Base-by-base conservation (phyloP, 2,888 invertebrate species). In the Pimpla rufipes region DNA sequence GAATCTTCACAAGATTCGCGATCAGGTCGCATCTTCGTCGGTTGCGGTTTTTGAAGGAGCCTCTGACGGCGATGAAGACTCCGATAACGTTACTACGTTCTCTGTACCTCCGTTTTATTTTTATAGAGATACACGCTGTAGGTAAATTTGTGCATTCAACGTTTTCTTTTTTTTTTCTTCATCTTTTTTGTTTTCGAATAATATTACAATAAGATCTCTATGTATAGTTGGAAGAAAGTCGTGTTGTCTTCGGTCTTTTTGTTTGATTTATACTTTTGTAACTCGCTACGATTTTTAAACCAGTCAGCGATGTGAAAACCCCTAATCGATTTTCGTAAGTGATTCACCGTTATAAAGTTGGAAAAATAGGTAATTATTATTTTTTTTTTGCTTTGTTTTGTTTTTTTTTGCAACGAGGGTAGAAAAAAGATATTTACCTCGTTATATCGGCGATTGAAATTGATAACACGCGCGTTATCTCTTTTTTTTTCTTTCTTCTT, bases 341-440 rank as follows among this genome's bases (percentile, higher is more conserved):
- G 35, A 62, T 76, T 64, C 70, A 87, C 85, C 84, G 85, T 89
- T 91, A 90, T 84, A 89, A 91, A 91, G 90, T 91, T 91, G 90
- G 86, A 91, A 91, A 91, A 91, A 91, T 91, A 91, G 87, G 87
- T 89, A 86, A 88, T 86, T 89, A 6, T 59, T 59, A 13, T 37
- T 59, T 23, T 80, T 85, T 66, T 55, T 75, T n/a, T n/a, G n/a
- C n/a, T n/a, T n/a, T n/a, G n/a, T n/a, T 78, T 37, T 62, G 37
- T 82, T 87, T 70, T 55, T 78, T 79, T 85, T 84, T 83, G 79
- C 68, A 83, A 80, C 76, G 79, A 83, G 83, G 62, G 77, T 75
- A 47, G 75, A 70, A 83, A 83, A 79, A 83, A 67, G 79, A 79
- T 64, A 66, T 67, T n/a, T 45, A 57, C 70, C 40, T 47, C 70